Evolutionary conservation across 1,140 invertebrate species (phyloP).

Genomic region (Physella acuta): DNA sequence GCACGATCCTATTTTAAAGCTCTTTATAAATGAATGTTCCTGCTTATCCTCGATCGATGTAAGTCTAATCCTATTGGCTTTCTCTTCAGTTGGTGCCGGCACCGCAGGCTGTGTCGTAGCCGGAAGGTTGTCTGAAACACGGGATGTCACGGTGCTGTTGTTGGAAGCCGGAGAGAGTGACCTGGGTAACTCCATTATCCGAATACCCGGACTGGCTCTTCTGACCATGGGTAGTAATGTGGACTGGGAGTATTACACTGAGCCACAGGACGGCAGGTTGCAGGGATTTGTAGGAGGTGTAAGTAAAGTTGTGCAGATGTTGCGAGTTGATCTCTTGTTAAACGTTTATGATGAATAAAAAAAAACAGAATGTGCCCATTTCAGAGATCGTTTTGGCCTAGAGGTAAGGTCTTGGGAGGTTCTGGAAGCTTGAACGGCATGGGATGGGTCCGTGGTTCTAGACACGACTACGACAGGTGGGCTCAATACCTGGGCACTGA

Average conservation of each 20-base stretch:
- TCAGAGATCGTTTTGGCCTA: constrained; percentile 26
- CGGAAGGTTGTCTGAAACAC: not conserved
- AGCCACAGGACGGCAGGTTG: constrained; percentile 67
- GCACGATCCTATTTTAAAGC: no score
- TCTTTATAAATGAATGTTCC: no score
- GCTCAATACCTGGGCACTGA: no score
- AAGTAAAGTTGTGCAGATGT: no score
- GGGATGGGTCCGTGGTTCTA: constrained; percentile 27
- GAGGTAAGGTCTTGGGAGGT: constrained; percentile 25
- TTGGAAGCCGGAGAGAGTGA: constrained; percentile 30
- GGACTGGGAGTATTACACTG: constrained; percentile 36
- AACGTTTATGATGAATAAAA: no score
- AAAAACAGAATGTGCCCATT: no score
- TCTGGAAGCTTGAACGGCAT: constrained; percentile 23
- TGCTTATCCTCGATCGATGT: no score
- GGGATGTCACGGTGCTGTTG: not conserved
- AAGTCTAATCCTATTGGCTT: no score
- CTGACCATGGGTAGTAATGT: constrained; percentile 8
- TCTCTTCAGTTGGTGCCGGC: constrained; percentile 4
- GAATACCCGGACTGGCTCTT: constrained; percentile 16
- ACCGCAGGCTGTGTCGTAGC: not conserved
- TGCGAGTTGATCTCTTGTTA: no score
- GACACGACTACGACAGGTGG: no score
- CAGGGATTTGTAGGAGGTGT: constrained; percentile 77
- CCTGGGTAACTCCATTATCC: constrained; percentile 17